Evolutionary conservation across 2,888 invertebrate species (phyloP), one percentile per base, ranked within the genome.

Genomic region (Flexamia atlantica): DNA sequence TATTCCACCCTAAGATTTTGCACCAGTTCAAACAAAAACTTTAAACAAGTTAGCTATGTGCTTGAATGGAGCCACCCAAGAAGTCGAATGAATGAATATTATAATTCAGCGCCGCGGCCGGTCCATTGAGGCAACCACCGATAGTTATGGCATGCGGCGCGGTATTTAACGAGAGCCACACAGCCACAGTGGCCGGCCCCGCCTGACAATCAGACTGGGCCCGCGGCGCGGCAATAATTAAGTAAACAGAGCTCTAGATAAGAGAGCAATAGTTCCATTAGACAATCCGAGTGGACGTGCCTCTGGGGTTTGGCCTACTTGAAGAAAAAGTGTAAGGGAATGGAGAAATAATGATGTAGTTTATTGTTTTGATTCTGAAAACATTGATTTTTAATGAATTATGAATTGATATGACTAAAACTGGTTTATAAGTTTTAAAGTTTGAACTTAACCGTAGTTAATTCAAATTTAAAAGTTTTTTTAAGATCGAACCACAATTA

Each of bases 1-100:
- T n/a, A n/a, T n/a, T n/a, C n/a, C n/a, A n/a, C n/a, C n/a, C n/a
- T n/a, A n/a, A n/a, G n/a, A n/a, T n/a, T n/a, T n/a, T n/a, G n/a
- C n/a, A n/a, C n/a, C n/a, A n/a, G n/a, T n/a, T n/a, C n/a, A n/a
- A n/a, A n/a, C n/a, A n/a, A n/a, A n/a, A n/a, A n/a, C n/a, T n/a
- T n/a, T n/a, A n/a, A n/a, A n/a, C n/a, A n/a, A n/a, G n/a, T n/a
- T n/a, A n/a, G n/a, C n/a, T n/a, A n/a, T n/a, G n/a, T n/a, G n/a
- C n/a, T 36, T 4, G 46, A 46, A 28, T 64, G 64, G 14, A 64
- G 4, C 64, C 64, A 64, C 64, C 64, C 64, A 64, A 28, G 10
- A 17, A 25, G 64, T 30, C 2, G 64, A 64, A 64, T 64, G 64
- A 64, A 64, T 64, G 64, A 20, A 53, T 14, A 9, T 17, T 17